These are phyloP conservation scores for Epinotia nisella DNA, from an alignment of 2,888 invertebrate genomes.

Conservation along the genomic window DNA sequence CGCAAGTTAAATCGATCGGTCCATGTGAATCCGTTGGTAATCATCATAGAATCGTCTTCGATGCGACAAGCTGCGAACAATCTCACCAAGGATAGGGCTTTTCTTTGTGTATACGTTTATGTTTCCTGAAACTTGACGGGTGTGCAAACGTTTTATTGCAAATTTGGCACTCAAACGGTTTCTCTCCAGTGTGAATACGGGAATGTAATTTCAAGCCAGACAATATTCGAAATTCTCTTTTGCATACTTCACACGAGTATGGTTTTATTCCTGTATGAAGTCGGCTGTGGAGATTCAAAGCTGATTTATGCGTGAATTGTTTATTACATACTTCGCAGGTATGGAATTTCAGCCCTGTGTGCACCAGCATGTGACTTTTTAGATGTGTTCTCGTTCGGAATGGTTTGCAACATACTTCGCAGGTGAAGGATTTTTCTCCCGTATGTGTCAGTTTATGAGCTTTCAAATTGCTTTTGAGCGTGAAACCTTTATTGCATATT, in stretches of 20 bases:
- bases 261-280: slow-evolving; percentile 14
- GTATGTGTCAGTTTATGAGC: slow-evolving; percentile 17
- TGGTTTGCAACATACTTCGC: slow-evolving; percentile 8
- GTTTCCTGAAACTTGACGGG: slow-evolving; percentile 22
- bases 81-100: slow-evolving; percentile 15
- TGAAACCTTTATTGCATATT: slow-evolving; percentile 10
- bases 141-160: slow-evolving; percentile 21
- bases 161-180: slow-evolving; percentile 11
- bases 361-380: slow-evolving; percentile 18
- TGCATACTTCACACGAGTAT: slow-evolving; percentile 14
- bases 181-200: slow-evolving; percentile 13
- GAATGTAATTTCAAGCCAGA: slow-evolving; percentile 15
- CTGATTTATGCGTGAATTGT: slow-evolving; percentile 14
- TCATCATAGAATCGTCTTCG: too few species aligned
- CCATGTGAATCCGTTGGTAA: too few species aligned
- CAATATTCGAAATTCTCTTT: slow-evolving; percentile 13
- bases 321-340: slow-evolving; percentile 12
- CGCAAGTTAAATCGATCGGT: too few species aligned
- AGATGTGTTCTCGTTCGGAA: slow-evolving; percentile 20
- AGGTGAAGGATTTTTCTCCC: slow-evolving; percentile 7
- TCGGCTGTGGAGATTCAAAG: slow-evolving; percentile 20
- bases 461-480: slow-evolving; percentile 23
- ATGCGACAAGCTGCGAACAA: too few species aligned
- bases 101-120: slow-evolving; percentile 22
- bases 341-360: background rate